Evolutionary conservation across 1,140 invertebrate genomes (phyloP), one percentile per base, ranked within the genome.

Genomic region (Colletes gigas): DNA sequence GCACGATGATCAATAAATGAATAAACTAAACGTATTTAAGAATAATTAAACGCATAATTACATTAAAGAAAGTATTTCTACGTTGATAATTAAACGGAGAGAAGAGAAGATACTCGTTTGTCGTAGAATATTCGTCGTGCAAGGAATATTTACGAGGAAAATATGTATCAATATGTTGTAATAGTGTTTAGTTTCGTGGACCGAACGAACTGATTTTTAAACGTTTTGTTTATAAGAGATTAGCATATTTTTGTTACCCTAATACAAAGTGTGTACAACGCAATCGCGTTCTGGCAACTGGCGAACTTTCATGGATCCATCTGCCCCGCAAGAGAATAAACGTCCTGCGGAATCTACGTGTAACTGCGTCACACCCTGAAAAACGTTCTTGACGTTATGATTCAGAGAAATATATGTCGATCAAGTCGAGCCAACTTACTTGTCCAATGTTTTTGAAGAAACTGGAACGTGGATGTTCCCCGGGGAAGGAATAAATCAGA

Each of bases 231-330:
- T 55, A n/a, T 10, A 39, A 17, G 21, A 54, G 30, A 14, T 39
- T 54, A 63, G 17, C 10, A 73, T 39, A 19, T 55, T 62, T 47
- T 17, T 9, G 83, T 74, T 82, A 82, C 86, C 79, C 83, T 91
- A 93, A 81, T 93, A 93, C 87, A 91, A 90, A 74, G 92, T 90
- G 83, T 93, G 93, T 63, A 93, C 91, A 83, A 93, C 89, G 66
- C 92, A 93, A 91, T 96, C 95, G 76, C 96, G 94, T 89, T 97
- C 96, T 21, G 98, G 97, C 84, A 99, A 94, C 91, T 97, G 96
- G 83, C 98, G 95, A 88, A 99, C 97, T 95, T 99, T 99, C 96
- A 99, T 98, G 60, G 98, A 99, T 84, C 98, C 99, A 94, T 99
- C 99, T 54, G 98, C 98, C 73, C 99, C 99, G 93, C 99, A 99